These are phyloP conservation scores for Dendropsophus ebraccatus DNA, from an alignment of 2,113 vertebrate genomes.

Conservation along the genomic window DNA sequence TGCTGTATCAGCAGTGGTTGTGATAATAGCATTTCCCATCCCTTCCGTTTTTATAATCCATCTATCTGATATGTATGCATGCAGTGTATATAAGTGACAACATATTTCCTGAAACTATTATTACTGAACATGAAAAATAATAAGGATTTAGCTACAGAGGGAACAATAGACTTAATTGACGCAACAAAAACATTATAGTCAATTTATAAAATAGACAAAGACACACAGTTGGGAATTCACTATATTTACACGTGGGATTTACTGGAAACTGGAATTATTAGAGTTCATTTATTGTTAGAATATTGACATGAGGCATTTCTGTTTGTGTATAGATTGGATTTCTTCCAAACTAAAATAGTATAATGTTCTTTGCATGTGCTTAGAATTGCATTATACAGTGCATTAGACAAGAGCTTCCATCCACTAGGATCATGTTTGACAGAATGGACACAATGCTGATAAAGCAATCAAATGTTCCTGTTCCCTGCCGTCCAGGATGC, in stretches of 20 bases:
- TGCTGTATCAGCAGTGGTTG: background rate
- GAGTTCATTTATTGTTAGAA: constrained; percentile 45
- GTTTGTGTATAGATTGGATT: constrained; percentile 38
- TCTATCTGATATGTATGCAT: constrained; percentile 1
- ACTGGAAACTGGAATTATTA: constrained; percentile 51
- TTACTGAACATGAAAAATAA: constrained; percentile 31
- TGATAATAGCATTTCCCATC: background rate
- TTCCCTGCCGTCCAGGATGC: background rate
- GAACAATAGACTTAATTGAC: constrained; percentile 47
- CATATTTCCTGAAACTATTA: constrained; percentile 33
- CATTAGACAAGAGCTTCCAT: background rate
- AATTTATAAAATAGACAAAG: constrained; percentile 39
- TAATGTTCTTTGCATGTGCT: constrained; percentile 23
- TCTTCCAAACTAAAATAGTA: constrained; percentile 39
- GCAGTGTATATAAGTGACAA: constrained; percentile 29
- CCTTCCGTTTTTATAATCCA: background rate
- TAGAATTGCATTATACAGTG: constrained; percentile 5
- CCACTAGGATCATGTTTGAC: background rate
- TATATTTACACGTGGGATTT: constrained; percentile 46
- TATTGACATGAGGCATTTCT: constrained; percentile 35
- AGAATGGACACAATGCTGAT: background rate
- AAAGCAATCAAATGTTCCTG: background rate
- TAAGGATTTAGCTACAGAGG: constrained; percentile 1
- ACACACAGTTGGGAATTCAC: constrained; percentile 16
- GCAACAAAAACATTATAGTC: constrained; percentile 45